Conservation (phyloP, 2,888 invertebrate species). For the Drosophila neutralis region DNA sequence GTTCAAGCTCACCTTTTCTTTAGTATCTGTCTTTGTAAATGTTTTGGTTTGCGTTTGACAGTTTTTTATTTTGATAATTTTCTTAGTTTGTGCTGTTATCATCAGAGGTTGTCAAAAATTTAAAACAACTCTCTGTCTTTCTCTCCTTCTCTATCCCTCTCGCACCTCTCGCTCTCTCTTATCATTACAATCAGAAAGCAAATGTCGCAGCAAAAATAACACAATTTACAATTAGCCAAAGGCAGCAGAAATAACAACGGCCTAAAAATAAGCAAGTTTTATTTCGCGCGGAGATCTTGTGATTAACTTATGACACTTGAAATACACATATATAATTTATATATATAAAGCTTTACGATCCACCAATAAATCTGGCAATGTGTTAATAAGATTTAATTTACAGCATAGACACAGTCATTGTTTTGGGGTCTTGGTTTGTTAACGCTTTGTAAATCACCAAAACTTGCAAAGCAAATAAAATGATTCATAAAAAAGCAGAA, state of each 20-base stretch:
- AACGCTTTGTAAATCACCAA: constrained; percentile 29
- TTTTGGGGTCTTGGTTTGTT: constrained; percentile 7
- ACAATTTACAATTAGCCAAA: constrained; percentile 33
- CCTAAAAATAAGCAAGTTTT: constrained; percentile 6
- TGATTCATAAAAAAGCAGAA: constrained; percentile 10
- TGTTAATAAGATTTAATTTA: constrained; percentile 12
- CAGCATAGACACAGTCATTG: constrained; percentile 19
- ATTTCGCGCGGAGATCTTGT: constrained; percentile 13
- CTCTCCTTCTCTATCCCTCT: not conserved
- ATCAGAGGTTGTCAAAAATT: not conserved
- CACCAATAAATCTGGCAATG: constrained; percentile 3
- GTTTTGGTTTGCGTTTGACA: constrained; percentile 33
- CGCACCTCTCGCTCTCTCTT: not conserved
- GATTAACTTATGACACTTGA: constrained; percentile 20
- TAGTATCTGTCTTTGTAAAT: constrained; percentile 7
- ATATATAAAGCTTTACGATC: constrained; percentile 9
- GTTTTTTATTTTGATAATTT: constrained; percentile 25
- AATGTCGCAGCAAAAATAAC: constrained; percentile 39
- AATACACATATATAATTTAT: not conserved
- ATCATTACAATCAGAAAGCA: constrained; percentile 23
- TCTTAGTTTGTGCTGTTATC: constrained; percentile 12
- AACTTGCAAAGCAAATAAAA: constrained; percentile 12
- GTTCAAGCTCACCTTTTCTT: not conserved
- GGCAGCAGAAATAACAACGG: constrained; percentile 1
- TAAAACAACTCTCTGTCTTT: not conserved